These are phyloP conservation scores for Drosophila seguyi DNA, from an alignment of 1,140 invertebrate species.

Conservation along the genomic window DNA sequence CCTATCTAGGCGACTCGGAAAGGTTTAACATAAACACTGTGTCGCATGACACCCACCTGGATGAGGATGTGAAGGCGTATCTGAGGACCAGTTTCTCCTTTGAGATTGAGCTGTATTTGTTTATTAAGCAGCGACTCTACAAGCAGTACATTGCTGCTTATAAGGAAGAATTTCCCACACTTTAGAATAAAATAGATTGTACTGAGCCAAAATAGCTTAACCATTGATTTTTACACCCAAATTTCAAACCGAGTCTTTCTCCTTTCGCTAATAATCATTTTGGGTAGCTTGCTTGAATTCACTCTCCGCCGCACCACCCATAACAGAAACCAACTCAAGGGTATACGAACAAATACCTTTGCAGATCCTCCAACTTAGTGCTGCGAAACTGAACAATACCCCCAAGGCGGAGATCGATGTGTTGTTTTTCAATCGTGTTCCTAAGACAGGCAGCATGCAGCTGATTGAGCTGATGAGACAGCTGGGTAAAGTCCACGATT, in stretches of 20 bases:
- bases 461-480: constrained; percentile 93
- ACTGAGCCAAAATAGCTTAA: background rate
- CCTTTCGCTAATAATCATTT: constrained; percentile 62
- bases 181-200: constrained; percentile 6
- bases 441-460: constrained; percentile 93
- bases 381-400: constrained; percentile 90
- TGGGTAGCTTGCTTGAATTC: constrained; percentile 34
- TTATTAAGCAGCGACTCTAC: constrained; percentile 93
- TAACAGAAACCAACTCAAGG: constrained; percentile 24
- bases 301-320: constrained; percentile 11
- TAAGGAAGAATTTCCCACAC: constrained; percentile 55
- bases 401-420: constrained; percentile 89
- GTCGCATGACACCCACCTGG: constrained; percentile 67
- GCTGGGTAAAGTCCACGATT: constrained; percentile 91
- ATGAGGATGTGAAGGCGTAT: constrained; percentile 68
- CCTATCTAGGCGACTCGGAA: constrained; percentile 86
- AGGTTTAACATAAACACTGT: constrained; percentile 89
- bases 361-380: constrained; percentile 72
- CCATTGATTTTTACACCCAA: constrained; percentile 24
- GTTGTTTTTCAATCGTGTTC: constrained; percentile 95
- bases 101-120: constrained; percentile 96
- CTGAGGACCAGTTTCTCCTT: constrained; percentile 64
- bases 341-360: constrained; percentile 29
- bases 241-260: constrained; percentile 32
- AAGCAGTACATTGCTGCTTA: constrained; percentile 91